These are phyloP conservation scores for Gastracanthus pulcherrimus DNA, from an alignment of 2,888 invertebrate species.

Conservation along the genomic window DNA sequence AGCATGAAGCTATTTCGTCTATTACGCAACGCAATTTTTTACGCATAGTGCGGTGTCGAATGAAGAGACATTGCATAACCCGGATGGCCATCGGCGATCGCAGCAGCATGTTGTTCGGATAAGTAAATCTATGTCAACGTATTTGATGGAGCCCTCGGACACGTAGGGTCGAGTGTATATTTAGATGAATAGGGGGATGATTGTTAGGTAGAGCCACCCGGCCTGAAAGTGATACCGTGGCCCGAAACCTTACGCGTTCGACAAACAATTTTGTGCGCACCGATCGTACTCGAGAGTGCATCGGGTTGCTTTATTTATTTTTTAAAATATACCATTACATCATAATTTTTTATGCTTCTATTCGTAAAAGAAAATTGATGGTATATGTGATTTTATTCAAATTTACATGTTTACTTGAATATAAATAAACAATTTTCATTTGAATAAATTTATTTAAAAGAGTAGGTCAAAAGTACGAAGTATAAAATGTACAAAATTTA, in stretches of 20 bases:
- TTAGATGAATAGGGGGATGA: slow-evolving; percentile 36
- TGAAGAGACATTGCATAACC: background rate
- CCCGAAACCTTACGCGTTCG: background rate
- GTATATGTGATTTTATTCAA: too few species aligned
- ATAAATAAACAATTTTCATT: too few species aligned
- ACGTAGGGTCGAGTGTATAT: slow-evolving; percentile 17
- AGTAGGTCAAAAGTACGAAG: too few species aligned
- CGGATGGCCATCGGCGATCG: background rate
- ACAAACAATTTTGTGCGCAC: background rate
- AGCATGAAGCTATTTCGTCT: too few species aligned
- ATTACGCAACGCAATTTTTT: background rate
- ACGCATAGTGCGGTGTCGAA: background rate
- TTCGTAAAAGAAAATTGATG: too few species aligned
- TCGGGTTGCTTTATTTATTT: background rate
- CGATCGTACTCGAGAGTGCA: background rate
- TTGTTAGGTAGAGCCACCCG: slow-evolving; percentile 9
- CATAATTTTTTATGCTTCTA: too few species aligned
- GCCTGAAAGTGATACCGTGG: slow-evolving; percentile 6
- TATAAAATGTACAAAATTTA: too few species aligned
- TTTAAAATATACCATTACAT: too few species aligned
- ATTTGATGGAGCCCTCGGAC: slow-evolving; percentile 31
- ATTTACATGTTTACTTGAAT: too few species aligned
- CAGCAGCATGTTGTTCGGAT: slow-evolving; percentile 3
- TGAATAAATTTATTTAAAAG: too few species aligned
- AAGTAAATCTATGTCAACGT: slow-evolving; percentile 56